Evolutionary conservation across 2,888 invertebrate species (phyloP), one percentile per base, ranked within the genome.

Genomic region (Patella caerulea): DNA sequence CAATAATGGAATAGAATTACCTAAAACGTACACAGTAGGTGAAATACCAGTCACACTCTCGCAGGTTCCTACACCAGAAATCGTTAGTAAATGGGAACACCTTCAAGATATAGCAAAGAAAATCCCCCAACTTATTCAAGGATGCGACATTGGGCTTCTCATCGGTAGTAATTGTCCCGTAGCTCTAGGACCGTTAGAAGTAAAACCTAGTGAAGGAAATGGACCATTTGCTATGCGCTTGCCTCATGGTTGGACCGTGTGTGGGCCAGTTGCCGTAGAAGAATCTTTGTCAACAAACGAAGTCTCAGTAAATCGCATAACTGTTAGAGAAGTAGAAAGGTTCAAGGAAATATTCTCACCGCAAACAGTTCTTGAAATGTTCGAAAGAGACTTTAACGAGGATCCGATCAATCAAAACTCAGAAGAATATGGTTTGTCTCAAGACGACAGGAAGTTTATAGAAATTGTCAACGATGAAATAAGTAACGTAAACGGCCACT

Each of bases 11-110:
- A 65, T 65, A 19, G 59, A 59, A n/a, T 59, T 59, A 59, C 59
- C 59, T 59, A 15, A 9, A 14, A 59, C 59, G 5, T 59, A 59
- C n/a, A n/a, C n/a, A n/a, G 15, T 59, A 14, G 24, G 12, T n/a
- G 65, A 65, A 9, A 65, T 65, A 19, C 65, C 65, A 7, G 65
- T 65, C 9, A 19, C 65, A 19, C n/a, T 19, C 5, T 65, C 65
- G 11, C n/a, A 65, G 65, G 24, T 65, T 65, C 65, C 65, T 65
- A n/a, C n/a, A 65, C 65, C 65, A 65, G 65, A 65, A 9, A 65
- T 65, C 12, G 65, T 65, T 9, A 65, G 24, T 19, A n/a, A 19
- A 12, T 65, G n/a, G n/a, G 65, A n/a, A 19, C 24, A 65, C 24
- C 24, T 65, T 19, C n/a, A 11, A n/a, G 11, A n/a, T 4, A 65